phyloP scores from a whole-genome alignment of 2,888 invertebrate species.

The Agrochola lota region DNA sequence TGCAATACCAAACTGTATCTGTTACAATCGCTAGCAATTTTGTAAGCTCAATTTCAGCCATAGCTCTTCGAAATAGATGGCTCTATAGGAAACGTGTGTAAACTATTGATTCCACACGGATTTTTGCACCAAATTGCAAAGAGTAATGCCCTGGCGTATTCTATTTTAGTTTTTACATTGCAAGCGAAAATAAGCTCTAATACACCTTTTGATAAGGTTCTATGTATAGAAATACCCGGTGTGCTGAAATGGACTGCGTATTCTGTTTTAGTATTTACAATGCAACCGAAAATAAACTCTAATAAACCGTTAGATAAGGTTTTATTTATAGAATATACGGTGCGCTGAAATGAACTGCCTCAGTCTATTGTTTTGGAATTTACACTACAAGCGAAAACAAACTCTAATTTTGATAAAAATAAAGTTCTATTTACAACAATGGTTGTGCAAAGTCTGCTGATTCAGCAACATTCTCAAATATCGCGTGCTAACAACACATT shows the following conservation, averaged over 20 bases:
- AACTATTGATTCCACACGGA: slow-evolving; percentile 46
- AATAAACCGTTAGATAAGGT: background rate
- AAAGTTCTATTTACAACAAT: slow-evolving; percentile 4
- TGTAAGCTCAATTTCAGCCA: slow-evolving; percentile 23
- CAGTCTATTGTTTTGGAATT: slow-evolving; percentile 4
- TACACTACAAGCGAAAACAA: slow-evolving; percentile 7
- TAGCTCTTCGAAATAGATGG: slow-evolving; percentile 38
- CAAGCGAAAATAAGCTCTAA: slow-evolving; percentile 30
- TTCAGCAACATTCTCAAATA: slow-evolving; percentile 27
- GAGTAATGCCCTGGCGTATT: slow-evolving; percentile 20
- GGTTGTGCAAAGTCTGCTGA: background rate
- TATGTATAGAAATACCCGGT: background rate
- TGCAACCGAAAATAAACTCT: slow-evolving; percentile 14
- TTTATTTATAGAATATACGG: background rate
- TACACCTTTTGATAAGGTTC: rapidly evolving
- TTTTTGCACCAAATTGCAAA: slow-evolving; percentile 45
- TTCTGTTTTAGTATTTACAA: slow-evolving; percentile 2
- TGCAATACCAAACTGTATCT: background rate
- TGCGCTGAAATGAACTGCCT: background rate
- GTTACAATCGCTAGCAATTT: slow-evolving; percentile 11
- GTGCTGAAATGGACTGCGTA: background rate
- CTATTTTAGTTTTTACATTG: background rate
- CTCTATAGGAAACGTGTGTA: slow-evolving; percentile 41
- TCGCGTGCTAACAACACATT: slow-evolving; percentile 45
- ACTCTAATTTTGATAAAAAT: rapidly evolving